phyloP scores from a whole-genome alignment of 1,140 invertebrate species.

The Diachasma alloeum region DNA sequence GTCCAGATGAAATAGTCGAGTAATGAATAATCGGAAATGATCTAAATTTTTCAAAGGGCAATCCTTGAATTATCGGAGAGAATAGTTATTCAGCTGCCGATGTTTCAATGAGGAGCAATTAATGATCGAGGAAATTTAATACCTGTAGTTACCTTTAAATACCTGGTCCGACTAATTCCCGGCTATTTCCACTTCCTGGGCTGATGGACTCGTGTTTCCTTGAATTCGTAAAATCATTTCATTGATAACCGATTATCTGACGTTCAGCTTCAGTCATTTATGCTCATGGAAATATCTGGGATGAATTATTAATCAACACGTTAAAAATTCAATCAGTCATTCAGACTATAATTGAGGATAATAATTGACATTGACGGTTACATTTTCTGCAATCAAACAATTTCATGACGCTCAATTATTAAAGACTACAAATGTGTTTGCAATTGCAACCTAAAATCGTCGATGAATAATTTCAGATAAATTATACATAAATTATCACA shows the following conservation, averaged over 20 bases:
- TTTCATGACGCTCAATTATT: neutral
- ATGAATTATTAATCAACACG: neutral
- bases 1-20: too few relatives aligned
- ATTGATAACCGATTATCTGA: neutral
- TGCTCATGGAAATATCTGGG: neutral
- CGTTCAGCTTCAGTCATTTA: neutral
- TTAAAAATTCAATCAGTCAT: neutral
- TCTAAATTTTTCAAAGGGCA: too few relatives aligned
- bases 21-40: too few relatives aligned
- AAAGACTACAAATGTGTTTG: too few relatives aligned
- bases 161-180: slow-evolving; percentile 1
- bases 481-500: too few relatives aligned
- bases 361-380: neutral
- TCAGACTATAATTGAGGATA: neutral
- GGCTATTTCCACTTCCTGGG: neutral
- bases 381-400: neutral
- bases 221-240: slow-evolving; percentile 1
- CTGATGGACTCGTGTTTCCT: slow-evolving; percentile 15
- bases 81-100: neutral
- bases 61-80: neutral
- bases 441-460: too few relatives aligned
- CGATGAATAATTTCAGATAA: too few relatives aligned
- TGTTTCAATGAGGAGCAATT: neutral
- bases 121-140: neutral
- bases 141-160: neutral